A percentile compares a stretch with the other conserved stretches of the same genome.
These are phyloP conservation scores for Chesias legatella DNA, from an alignment of 2,888 invertebrate species.

Conservation along the genomic window DNA sequence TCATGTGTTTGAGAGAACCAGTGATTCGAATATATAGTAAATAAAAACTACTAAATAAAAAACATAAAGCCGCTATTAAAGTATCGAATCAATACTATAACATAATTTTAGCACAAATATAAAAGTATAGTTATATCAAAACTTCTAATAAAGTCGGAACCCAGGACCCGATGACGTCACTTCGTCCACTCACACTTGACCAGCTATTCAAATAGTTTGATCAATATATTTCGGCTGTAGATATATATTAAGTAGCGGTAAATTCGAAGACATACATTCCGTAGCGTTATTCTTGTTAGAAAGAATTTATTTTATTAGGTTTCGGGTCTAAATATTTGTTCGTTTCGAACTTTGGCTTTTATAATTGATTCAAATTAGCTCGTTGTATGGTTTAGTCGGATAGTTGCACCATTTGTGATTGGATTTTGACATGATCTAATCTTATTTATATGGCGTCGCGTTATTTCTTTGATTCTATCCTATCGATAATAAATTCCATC, in stretches of 20 bases:
- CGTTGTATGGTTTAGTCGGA: conserved; percentile 18
- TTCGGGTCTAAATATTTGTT: conserved; percentile 23
- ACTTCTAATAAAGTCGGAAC: no score
- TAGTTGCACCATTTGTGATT: conserved; percentile 9
- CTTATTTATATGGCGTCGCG: conserved; percentile 17
- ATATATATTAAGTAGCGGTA: conserved; percentile 25
- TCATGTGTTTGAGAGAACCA: no score
- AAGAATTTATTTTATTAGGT: conserved; percentile 22
- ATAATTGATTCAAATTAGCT: conserved; percentile 28
- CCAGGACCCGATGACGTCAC: no score
- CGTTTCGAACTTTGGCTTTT: conserved; percentile 21
- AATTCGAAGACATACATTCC: conserved; percentile 20
- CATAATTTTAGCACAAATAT: no score
- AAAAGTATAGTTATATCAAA: no score
- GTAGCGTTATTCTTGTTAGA: conserved; percentile 21
- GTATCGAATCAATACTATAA: no score
- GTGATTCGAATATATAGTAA: no score
- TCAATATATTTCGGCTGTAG: conserved; percentile 26
- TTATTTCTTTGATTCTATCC: conserved; percentile 9
- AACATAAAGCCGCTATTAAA: no score
- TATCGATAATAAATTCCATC: conserved; percentile 1
- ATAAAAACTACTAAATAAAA: no score
- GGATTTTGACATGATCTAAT: conserved; percentile 19
- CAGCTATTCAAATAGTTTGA: conserved; percentile 24
- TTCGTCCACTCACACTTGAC: conserved; percentile 6